Evolutionary conservation across 92 coral and sea anemone genomes (phyloP), one percentile per base, ranked within the genome.

Genomic region (Porites lobata): DNA sequence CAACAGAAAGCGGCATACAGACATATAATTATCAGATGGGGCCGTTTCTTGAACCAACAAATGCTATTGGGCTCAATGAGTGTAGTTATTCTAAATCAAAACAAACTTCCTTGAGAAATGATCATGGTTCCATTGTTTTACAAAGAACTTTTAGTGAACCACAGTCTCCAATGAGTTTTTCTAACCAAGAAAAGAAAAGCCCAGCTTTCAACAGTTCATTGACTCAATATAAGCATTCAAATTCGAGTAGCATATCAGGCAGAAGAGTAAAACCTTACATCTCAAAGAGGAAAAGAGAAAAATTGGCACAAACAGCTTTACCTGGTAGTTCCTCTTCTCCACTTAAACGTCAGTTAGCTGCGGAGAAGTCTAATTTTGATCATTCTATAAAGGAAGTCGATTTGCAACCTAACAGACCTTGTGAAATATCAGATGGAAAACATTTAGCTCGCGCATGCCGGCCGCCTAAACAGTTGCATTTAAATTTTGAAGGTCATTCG

Each of bases 401-500:
- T 4, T 22, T 57, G 8, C 62, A 75, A 19, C 38, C 62, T 32
- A 61, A 59, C 51, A 50, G 38, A 32, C 38, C 38, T 32, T 32
- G 32, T 24, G 57, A 69, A 59, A 21, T n/a, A n/a, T 50, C 53
- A 3, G 75, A 38, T 14, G 4, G 14, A 51, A 65, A 78, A 56
- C 47, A 76, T 50, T 11, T 59, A 69, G 69, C 72, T 12, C n/a
- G 26, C 32, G 8, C 8, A 9, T 51, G 52, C 87, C 85, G 83
- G 72, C 86, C 92, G 73, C 96, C 99, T 1, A 92, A 81, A 72
- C 78, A 85, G 57, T 50, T 92, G 18, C 74, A 67, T 59, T 53
- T 79, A 50, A 81, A 90, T 26, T 87, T 96, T 68, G 72, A 90
- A 73, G 96, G 90, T 13, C 99, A 96, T 74, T 76, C 93, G 1